These are phyloP conservation scores for Carcina quercana DNA, from an alignment of 2,888 invertebrate genomes.

Conservation along the genomic window DNA sequence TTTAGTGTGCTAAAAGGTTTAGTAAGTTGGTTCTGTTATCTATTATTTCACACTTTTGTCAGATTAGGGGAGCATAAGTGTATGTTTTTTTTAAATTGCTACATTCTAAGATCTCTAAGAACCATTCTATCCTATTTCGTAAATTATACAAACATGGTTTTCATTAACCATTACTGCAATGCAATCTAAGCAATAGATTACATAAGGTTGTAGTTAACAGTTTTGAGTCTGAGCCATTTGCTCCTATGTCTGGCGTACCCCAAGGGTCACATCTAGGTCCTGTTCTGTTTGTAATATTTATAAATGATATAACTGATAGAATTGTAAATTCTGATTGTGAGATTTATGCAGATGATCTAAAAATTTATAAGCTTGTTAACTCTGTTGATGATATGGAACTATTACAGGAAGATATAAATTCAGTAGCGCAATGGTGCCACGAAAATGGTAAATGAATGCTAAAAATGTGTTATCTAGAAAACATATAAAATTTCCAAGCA, in stretches of 20 bases:
- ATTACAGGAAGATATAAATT: neutral
- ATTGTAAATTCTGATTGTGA: neutral
- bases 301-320: neutral
- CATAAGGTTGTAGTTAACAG: neutral
- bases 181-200: no score
- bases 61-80: no score
- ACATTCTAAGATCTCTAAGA: no score
- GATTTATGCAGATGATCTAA: constrained; percentile 4
- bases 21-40: no score
- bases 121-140: no score
- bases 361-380: neutral
- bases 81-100: no score
- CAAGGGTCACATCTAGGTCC: neutral
- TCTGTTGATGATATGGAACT: neutral
- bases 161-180: no score
- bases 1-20: no score
- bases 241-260: neutral
- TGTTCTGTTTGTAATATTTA: neutral
- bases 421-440: neutral
- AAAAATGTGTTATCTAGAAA: neutral
- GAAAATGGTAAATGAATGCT: neutral
- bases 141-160: no score
- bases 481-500: neutral
- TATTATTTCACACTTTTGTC: no score
- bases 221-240: neutral